Evolutionary conservation across 2,797 vertebrate species (phyloP).

Genomic region (Taenioides sp.): DNA sequence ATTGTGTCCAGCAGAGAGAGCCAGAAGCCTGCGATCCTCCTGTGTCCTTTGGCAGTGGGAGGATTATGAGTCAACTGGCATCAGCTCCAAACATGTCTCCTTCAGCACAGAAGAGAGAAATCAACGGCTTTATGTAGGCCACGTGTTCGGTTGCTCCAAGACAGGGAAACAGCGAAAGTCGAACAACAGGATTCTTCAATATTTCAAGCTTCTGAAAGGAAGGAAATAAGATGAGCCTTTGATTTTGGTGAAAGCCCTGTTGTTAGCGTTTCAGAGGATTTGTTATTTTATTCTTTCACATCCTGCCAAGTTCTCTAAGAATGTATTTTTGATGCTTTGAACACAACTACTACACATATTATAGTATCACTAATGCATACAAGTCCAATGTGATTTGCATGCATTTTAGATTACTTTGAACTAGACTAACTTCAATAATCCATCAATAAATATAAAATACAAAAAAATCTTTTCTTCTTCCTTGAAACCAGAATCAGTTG

Average conservation of each 20-base stretch:
- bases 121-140: background rate
- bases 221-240: background rate
- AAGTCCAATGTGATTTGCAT: background rate
- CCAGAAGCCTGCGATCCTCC: conserved; percentile 16
- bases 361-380: background rate
- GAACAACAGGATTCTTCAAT: background rate
- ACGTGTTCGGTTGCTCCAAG: background rate
- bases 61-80: conserved; percentile 54
- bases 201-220: background rate
- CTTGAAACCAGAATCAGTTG: background rate
- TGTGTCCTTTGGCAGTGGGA: conserved; percentile 28
- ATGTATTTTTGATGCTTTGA: background rate
- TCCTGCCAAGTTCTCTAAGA: background rate
- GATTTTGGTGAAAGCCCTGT: background rate
- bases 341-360: background rate
- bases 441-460: background rate
- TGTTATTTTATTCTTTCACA: background rate
- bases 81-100: conserved; percentile 30
- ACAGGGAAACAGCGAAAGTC: background rate
- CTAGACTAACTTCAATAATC: background rate
- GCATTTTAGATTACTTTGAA: background rate
- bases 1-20: conserved; percentile 52
- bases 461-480: background rate
- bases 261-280: background rate
- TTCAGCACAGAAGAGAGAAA: conserved; percentile 27